phyloP scores from a whole-genome alignment of 2,888 invertebrate genomes.

The Acronicta alni region DNA sequence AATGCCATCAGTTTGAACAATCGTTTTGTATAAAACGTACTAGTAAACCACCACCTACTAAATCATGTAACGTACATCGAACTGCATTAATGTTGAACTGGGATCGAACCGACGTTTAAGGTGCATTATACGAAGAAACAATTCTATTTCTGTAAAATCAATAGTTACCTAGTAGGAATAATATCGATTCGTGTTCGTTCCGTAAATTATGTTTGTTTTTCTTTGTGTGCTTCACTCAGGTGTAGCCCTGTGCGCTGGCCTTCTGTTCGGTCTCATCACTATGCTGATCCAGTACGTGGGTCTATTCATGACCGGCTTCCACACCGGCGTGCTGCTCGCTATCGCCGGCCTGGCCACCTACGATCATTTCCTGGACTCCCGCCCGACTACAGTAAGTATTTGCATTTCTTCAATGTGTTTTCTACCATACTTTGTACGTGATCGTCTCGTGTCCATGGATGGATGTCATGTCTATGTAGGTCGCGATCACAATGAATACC shows the following conservation, averaged over 20 bases:
- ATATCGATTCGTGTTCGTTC: conserved; percentile 10
- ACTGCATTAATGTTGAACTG: conserved; percentile 1
- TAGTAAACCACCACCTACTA: conserved; percentile 7
- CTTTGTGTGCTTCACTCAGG: conserved; percentile 76
- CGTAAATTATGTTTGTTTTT: conserved; percentile 12
- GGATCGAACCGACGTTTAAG: too few relatives aligned
- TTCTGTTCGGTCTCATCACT: conserved; percentile 94
- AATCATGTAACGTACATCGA: conserved; percentile 13
- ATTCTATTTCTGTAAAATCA: conserved; percentile 31
- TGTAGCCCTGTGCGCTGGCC: conserved; percentile 92
- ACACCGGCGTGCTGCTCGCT: conserved; percentile 92
- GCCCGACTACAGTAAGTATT: conserved; percentile 87
- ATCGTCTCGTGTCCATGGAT: conserved; percentile 33
- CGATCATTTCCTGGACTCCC: conserved; percentile 89
- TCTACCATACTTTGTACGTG: conserved; percentile 22
- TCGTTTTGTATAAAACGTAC: background rate
- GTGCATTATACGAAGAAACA: conserved; percentile 13
- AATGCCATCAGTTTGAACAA: too few relatives aligned
- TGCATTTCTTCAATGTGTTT: conserved; percentile 26
- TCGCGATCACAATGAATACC: conserved; percentile 29
- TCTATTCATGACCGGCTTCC: conserved; percentile 94
- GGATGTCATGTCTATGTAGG: conserved; percentile 41
- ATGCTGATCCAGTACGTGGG: conserved; percentile 95
- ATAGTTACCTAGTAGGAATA: conserved; percentile 8
- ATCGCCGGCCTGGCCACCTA: conserved; percentile 89